Conservation (phyloP, 37 sponge, comb jelly and placozoan genomes). For the Dysidea cf. avara region DNA sequence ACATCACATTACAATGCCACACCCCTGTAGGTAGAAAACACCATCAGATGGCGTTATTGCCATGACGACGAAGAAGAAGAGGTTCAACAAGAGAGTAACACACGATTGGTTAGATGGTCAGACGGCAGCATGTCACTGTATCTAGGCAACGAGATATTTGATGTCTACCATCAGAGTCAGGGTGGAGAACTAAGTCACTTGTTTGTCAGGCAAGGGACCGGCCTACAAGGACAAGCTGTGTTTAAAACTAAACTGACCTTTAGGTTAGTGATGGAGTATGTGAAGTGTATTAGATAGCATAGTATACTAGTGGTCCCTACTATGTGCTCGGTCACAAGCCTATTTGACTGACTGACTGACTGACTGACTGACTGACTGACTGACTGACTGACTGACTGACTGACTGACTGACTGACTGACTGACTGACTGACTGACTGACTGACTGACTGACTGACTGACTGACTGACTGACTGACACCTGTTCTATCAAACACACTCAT, state of each 20-base stretch:
- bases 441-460: no score
- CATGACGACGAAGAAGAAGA: conserved; percentile 74
- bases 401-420: no score
- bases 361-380: no score
- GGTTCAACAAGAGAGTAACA: conserved; percentile 88
- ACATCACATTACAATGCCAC: no score
- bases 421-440: no score
- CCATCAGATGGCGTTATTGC: conserved; percentile 84
- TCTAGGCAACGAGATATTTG: conserved; percentile 94
- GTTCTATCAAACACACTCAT: no score
- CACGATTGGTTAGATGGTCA: conserved; percentile 88
- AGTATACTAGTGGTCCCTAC: no score
- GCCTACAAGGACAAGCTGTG: conserved; percentile 91
- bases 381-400: no score
- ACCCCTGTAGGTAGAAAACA: conserved; percentile 86
- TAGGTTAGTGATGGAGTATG: conserved; percentile 16
- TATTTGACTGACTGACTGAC: no score
- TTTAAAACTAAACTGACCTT: conserved; percentile 84
- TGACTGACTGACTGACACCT: no score
- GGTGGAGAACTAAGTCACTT: conserved; percentile 80
- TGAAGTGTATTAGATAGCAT: not conserved
- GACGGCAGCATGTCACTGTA: conserved; percentile 90
- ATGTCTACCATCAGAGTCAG: conserved; percentile 72
- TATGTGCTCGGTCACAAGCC: no score
- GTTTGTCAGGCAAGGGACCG: conserved; percentile 90